Evolutionary conservation across 2,888 invertebrate genomes (phyloP).

Genomic region (Nomada flava): DNA sequence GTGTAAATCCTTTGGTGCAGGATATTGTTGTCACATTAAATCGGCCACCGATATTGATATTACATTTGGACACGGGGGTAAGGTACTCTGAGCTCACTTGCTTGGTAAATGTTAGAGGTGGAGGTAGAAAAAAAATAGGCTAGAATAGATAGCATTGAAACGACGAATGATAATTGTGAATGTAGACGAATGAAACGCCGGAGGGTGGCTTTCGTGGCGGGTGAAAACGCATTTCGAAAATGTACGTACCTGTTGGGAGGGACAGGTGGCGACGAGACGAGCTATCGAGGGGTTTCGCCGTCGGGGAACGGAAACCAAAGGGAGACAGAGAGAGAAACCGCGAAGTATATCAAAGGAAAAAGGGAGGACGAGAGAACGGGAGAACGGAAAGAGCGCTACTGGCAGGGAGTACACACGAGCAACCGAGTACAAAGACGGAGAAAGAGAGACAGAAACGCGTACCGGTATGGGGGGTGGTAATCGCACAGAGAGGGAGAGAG

Average conservation of each 20-base stretch:
- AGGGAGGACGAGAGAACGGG: background rate
- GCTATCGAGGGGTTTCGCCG: background rate
- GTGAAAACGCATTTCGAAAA: constrained; percentile 37
- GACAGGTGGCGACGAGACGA: background rate
- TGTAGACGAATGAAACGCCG: background rate
- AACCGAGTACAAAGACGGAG: background rate
- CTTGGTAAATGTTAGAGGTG: background rate
- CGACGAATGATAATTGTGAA: background rate
- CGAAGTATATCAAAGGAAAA: constrained; percentile 19
- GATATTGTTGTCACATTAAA: too few relatives aligned
- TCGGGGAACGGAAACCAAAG: constrained; percentile 19
- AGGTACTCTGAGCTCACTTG: background rate
- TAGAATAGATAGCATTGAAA: background rate
- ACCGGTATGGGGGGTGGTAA: background rate
- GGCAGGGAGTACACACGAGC: constrained; percentile 1
- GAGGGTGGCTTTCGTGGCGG: background rate
- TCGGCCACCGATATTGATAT: too few relatives aligned
- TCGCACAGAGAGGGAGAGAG: background rate
- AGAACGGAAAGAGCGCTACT: background rate
- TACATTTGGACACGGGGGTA: background rate
- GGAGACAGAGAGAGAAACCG: constrained; percentile 21
- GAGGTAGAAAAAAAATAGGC: background rate
- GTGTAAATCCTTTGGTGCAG: too few relatives aligned
- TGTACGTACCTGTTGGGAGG: constrained; percentile 25
- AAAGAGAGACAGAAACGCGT: too few relatives aligned